Conservation (phyloP, 2,888 invertebrate genomes). For the Apamea anceps region DNA sequence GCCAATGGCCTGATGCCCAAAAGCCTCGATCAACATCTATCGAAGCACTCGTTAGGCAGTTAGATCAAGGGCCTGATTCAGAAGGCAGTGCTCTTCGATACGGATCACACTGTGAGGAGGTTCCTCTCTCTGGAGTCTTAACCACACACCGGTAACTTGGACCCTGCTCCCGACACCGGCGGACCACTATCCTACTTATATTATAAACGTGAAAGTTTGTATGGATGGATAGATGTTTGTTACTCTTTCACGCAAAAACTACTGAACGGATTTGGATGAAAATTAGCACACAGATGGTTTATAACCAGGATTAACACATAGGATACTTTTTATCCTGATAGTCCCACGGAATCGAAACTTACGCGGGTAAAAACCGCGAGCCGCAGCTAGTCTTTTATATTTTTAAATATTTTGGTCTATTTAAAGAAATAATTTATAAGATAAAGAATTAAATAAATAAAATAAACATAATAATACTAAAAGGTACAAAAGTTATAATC, state of each 20-base stretch:
- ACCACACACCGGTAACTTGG: neutral
- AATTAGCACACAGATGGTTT: too few relatives aligned
- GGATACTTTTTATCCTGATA: too few relatives aligned
- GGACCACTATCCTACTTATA: neutral
- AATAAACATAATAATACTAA: neutral
- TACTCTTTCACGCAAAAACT: too few relatives aligned
- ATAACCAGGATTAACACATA: too few relatives aligned
- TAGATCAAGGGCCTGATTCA: neutral
- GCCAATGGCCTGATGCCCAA: neutral
- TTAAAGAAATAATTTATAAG: neutral
- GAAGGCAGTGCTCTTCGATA: neutral
- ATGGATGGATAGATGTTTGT: too few relatives aligned
- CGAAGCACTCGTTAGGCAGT: neutral
- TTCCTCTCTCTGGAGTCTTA: neutral
- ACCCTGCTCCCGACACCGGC: neutral
- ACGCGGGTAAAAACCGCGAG: too few relatives aligned
- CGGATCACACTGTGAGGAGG: neutral
- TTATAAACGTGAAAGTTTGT: too few relatives aligned
- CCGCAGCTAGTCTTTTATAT: neutral
- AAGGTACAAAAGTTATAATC: conserved; percentile 4
- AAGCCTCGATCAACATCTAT: neutral
- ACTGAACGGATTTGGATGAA: too few relatives aligned
- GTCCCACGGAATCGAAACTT: too few relatives aligned
- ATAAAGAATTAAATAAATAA: neutral
- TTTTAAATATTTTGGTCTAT: neutral